Evolutionary conservation across 2,797 vertebrate genomes (phyloP).

Genomic region (Sebastes taczanowskii): DNA sequence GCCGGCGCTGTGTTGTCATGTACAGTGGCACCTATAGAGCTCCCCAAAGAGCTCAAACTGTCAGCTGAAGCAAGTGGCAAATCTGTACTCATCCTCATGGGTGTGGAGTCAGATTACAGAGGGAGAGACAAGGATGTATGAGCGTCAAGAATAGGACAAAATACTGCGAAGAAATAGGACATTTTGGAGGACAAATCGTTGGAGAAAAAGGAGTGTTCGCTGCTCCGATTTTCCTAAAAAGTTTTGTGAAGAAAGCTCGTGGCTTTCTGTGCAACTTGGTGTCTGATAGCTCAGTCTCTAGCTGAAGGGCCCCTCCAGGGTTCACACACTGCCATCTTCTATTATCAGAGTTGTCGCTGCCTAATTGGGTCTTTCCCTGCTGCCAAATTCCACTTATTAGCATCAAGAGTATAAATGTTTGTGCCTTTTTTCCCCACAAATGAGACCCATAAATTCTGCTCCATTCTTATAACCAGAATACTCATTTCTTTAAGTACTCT

Average conservation of each 20-base stretch:
- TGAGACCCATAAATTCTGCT: not conserved
- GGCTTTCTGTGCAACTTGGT: not conserved
- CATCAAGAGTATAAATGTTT: not conserved
- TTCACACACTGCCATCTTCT: constrained; percentile 18
- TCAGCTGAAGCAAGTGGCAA: constrained; percentile 37
- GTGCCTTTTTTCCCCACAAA: not conserved
- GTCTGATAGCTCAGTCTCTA: not conserved
- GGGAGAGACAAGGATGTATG: not conserved
- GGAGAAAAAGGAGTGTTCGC: not conserved
- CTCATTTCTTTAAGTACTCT: not conserved
- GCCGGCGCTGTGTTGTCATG: constrained; percentile 14
- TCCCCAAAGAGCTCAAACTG: constrained; percentile 46
- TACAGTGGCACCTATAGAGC: not conserved
- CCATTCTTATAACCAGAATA: not conserved
- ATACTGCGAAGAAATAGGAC: not conserved
- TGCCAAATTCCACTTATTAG: constrained; percentile 15
- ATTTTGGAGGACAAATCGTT: not conserved
- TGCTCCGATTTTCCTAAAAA: not conserved
- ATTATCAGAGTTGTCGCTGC: constrained; percentile 25
- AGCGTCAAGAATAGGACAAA: not conserved
- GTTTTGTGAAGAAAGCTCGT: not conserved
- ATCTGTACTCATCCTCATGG: constrained; percentile 28
- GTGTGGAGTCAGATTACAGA: constrained; percentile 37
- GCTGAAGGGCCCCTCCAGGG: constrained; percentile 23
- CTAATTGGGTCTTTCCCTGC: constrained; percentile 43